Evolutionary conservation across 1,140 invertebrate species (phyloP).

Genomic region (Fopius arisanus): DNA sequence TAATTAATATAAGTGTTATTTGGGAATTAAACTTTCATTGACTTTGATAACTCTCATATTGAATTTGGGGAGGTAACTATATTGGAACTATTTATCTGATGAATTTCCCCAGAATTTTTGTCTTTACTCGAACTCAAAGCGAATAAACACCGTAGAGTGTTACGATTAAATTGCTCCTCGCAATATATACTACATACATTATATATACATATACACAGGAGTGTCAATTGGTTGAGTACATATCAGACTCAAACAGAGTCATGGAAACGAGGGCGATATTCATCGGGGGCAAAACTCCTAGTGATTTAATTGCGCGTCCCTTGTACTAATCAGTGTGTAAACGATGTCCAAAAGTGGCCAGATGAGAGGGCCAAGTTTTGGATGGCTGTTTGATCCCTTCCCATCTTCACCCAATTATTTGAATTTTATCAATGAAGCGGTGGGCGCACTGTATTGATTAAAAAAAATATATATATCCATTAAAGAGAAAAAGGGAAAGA

Average conservation of each 20-base stretch:
- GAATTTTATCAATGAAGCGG: no score
- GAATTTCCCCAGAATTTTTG: no score
- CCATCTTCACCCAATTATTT: not conserved
- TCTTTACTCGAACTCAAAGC: no score
- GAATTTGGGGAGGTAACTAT: no score
- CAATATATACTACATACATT: not conserved
- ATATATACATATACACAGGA: not conserved
- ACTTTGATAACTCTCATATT: no score
- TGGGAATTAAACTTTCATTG: no score
- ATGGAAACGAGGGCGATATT: slow-evolving; percentile 6
- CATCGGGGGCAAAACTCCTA: not conserved
- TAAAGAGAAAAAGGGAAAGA: not conserved
- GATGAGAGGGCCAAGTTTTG: not conserved
- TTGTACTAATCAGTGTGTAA: slow-evolving; percentile 22
- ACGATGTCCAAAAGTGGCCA: not conserved
- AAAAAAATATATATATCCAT: not conserved
- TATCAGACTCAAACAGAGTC: slow-evolving; percentile 20
- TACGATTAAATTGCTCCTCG: not conserved
- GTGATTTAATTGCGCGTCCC: slow-evolving; percentile 17
- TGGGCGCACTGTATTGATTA: no score
- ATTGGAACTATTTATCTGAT: no score
- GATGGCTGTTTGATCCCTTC: not conserved
- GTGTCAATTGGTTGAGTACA: slow-evolving; percentile 10
- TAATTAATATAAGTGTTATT: no score
- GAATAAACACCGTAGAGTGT: not conserved